A percentile compares a stretch with the other conserved stretches of the same genome.
Conservation (phyloP, 2,888 invertebrate species). For the Antheraea yamamai region DNA sequence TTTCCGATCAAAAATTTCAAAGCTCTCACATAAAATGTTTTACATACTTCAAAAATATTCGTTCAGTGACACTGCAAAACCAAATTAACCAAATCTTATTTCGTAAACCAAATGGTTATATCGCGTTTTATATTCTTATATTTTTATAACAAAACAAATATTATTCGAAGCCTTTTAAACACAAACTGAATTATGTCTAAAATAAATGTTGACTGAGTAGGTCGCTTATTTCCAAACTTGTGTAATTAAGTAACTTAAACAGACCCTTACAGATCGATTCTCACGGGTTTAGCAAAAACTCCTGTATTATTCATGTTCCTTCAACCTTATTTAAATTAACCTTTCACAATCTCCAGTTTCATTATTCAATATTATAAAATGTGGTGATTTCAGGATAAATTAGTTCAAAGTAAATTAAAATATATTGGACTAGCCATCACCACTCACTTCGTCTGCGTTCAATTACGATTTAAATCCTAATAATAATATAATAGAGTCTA, state of each 20-base stretch:
- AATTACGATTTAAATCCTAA: too few relatives aligned
- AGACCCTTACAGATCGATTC: slow-evolving; percentile 40
- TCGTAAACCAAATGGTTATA: not conserved
- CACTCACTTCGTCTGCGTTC: too few relatives aligned
- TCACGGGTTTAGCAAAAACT: slow-evolving; percentile 43
- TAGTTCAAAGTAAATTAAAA: slow-evolving; percentile 1
- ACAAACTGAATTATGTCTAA: not conserved
- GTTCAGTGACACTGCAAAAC: not conserved
- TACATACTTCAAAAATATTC: not conserved
- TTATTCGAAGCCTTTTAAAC: not conserved
- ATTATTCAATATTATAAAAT: slow-evolving; percentile 53
- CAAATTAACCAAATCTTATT: not conserved
- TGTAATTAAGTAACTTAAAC: slow-evolving; percentile 42
- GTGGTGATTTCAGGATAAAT: slow-evolving; percentile 15
- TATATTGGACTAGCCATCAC: not conserved
- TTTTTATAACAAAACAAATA: not conserved
- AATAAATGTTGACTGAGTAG: not conserved
- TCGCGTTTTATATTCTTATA: not conserved
- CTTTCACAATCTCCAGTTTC: slow-evolving; percentile 51
- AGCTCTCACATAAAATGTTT: too few relatives aligned
- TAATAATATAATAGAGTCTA: too few relatives aligned
- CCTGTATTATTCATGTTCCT: slow-evolving; percentile 58
- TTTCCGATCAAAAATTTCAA: too few relatives aligned
- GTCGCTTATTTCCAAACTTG: slow-evolving; percentile 24
- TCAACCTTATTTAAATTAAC: slow-evolving; percentile 61